phyloP scores from a whole-genome alignment of 2,888 invertebrate species.

The Cataglyphis altisquamis region DNA sequence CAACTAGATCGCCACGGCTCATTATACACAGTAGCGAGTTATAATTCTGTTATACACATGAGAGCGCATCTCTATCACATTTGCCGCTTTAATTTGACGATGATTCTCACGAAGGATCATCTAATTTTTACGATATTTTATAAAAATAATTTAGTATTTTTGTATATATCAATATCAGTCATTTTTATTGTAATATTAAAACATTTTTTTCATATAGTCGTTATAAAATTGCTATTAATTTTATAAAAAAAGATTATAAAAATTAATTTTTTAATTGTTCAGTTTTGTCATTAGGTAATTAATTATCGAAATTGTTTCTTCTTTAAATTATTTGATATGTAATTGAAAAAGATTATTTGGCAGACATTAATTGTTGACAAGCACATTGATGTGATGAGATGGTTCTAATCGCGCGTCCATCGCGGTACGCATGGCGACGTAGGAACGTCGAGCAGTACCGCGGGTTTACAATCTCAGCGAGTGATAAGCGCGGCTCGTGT shows the following conservation, averaged over 20 bases:
- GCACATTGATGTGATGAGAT: constrained; percentile 51
- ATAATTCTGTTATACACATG: not conserved
- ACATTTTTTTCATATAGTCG: not conserved
- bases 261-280: not conserved
- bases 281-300: not conserved
- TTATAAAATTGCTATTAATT: not conserved
- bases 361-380: constrained; percentile 67
- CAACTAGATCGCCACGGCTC: constrained; percentile 1
- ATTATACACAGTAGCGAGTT: not conserved
- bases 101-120: not conserved
- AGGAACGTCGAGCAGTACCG: constrained; percentile 45
- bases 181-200: not conserved
- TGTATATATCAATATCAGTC: not conserved
- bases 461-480: constrained; percentile 61
- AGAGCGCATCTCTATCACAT: not conserved
- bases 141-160: not conserved
- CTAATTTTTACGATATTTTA: not conserved
- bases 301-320: not conserved
- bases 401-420: constrained; percentile 69
- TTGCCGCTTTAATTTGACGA: not conserved
- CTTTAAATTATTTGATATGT: not conserved
- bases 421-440: constrained; percentile 29
- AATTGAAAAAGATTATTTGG: not conserved
- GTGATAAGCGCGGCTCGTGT: constrained; percentile 69
- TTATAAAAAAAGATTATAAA: not conserved